Evolutionary conservation across 2,888 invertebrate genomes (phyloP).

Genomic region (Oscheius sp.): DNA sequence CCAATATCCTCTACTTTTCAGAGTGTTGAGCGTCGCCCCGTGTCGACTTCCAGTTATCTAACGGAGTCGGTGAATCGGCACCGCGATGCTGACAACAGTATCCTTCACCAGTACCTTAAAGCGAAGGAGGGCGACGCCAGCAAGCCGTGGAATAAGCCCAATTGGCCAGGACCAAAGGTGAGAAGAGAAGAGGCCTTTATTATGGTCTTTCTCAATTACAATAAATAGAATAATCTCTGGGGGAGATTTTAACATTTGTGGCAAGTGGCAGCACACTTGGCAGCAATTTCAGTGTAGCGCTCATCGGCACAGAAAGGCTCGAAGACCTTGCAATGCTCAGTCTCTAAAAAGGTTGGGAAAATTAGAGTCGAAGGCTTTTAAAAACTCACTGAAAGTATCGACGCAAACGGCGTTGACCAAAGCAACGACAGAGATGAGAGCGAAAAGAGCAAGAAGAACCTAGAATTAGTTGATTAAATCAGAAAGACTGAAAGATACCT

Average conservation of each 20-base stretch:
- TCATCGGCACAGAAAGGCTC: conserved; percentile 18
- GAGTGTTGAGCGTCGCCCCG: conserved; percentile 66
- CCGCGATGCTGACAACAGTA: conserved; percentile 65
- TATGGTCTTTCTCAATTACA: not conserved
- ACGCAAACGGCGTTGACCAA: conserved; percentile 9
- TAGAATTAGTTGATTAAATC: not conserved
- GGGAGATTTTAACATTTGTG: not conserved
- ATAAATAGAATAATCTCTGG: not conserved
- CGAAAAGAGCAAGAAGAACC: conserved; percentile 1
- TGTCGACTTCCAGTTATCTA: conserved; percentile 66
- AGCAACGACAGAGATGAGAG: conserved; percentile 1
- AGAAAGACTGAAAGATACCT: not conserved
- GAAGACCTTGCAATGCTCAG: conserved; percentile 22
- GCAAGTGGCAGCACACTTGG: conserved; percentile 25
- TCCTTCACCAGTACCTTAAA: conserved; percentile 62
- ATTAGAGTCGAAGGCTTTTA: no score
- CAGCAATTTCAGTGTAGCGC: conserved; percentile 6
- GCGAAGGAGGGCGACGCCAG: conserved; percentile 69
- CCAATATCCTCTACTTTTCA: conserved; percentile 27
- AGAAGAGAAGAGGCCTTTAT: not conserved
- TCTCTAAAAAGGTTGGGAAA: conserved; percentile 11
- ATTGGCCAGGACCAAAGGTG: conserved; percentile 66
- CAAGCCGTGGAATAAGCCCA: conserved; percentile 70
- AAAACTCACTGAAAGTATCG: conserved; percentile 1
- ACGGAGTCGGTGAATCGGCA: conserved; percentile 66